phyloP scores from a whole-genome alignment of 2,797 vertebrate species.

The Lagocephalus sceleratus region DNA sequence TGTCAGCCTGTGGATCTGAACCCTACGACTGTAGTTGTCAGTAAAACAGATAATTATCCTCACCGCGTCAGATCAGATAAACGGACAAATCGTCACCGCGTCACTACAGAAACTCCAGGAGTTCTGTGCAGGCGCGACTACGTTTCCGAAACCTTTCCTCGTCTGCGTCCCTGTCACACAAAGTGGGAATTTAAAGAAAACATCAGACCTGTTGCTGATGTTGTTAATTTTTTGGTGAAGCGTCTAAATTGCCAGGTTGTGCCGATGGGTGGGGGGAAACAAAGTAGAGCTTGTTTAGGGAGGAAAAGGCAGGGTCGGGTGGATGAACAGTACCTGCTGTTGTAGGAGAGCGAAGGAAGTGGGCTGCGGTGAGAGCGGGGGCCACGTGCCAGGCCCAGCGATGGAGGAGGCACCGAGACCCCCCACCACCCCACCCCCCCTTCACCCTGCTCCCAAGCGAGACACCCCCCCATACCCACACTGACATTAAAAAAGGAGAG shows the following conservation, averaged over 20 bases:
- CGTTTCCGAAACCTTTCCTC: no score
- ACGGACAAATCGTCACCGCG: conserved; percentile 8
- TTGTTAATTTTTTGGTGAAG: conserved; percentile 52
- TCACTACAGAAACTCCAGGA: background rate
- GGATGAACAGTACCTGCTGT: conserved; percentile 79
- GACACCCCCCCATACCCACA: conserved; percentile 1
- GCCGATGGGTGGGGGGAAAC: conserved; percentile 57
- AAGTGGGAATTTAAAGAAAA: no score
- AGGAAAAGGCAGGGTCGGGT: conserved; percentile 66
- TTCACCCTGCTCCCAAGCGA: no score
- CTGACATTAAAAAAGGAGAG: background rate
- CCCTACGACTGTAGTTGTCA: conserved; percentile 48
- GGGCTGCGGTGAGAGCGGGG: conserved; percentile 63
- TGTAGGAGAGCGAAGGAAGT: conserved; percentile 76
- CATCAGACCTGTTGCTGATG: conserved; percentile 17
- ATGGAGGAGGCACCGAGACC: conserved; percentile 56
- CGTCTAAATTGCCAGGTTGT: conserved; percentile 59
- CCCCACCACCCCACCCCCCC: background rate
- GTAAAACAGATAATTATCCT: conserved; percentile 47
- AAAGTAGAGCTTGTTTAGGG: conserved; percentile 78
- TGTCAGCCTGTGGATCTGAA: conserved; percentile 19
- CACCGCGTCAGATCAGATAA: conserved; percentile 34
- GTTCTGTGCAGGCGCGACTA: background rate
- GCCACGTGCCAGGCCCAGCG: conserved; percentile 64
- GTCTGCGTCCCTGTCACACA: background rate